Conservation (phyloP, 2,113 vertebrate genomes). For the Vireo altiloquus region DNA sequence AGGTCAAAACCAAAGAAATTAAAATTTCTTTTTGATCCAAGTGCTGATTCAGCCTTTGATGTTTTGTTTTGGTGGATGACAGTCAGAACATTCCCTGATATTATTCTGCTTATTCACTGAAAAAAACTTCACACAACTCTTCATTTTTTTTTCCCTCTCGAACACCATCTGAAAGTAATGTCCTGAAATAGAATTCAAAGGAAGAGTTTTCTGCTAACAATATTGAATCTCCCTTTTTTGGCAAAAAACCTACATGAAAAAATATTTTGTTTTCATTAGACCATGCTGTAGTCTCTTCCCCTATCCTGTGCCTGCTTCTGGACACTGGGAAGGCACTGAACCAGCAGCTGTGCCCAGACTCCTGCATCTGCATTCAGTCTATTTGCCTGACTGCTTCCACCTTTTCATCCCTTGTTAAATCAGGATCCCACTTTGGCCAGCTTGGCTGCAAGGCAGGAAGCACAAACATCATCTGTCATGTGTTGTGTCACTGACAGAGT, state of each 20-base stretch:
- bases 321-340: neutral
- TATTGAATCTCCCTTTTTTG: neutral
- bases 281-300: neutral
- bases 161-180: neutral
- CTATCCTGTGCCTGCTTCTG: neutral
- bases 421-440: neutral
- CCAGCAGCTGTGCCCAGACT: neutral
- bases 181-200: neutral
- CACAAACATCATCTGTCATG: accelerated
- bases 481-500: neutral
- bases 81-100: neutral
- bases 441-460: neutral
- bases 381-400: neutral
- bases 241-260: neutral
- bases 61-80: neutral
- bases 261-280: neutral
- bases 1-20: neutral
- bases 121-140: neutral
- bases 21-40: neutral
- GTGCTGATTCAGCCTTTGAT: neutral
- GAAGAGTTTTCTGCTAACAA: neutral
- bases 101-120: neutral
- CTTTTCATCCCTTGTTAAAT: neutral
- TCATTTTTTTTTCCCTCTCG: neutral
- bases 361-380: neutral